Percentiles rank a stretch among this genome's conserved stretches.
These are phyloP conservation scores for Maccullochella peelii DNA, from an alignment of 2,113 vertebrate species.

Conservation along the genomic window DNA sequence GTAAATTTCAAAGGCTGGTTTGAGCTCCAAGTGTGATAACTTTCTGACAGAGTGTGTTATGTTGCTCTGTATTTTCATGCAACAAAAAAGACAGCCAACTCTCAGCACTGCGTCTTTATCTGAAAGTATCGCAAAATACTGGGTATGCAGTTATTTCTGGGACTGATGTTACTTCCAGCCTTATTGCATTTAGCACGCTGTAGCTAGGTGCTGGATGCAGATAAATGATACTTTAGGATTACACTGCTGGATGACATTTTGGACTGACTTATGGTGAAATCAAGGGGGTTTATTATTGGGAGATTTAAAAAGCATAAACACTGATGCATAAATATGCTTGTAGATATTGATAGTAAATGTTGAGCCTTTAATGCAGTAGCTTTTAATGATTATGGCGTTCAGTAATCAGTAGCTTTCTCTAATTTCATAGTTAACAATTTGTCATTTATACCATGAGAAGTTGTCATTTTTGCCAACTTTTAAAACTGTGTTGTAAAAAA, in stretches of 20 bases:
- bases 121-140: not conserved
- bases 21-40: not conserved
- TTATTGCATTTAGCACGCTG: not conserved
- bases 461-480: not conserved
- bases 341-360: not conserved
- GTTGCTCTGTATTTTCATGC: not conserved
- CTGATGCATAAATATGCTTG: not conserved
- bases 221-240: slow-evolving; percentile 1
- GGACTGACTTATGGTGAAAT: slow-evolving; percentile 2
- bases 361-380: not conserved
- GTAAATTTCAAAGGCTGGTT: not conserved
- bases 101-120: not conserved
- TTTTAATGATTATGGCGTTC: not conserved
- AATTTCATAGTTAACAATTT: not conserved
- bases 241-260: not conserved
- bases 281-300: not conserved
- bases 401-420: not conserved
- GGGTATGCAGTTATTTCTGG: not conserved
- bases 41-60: not conserved
- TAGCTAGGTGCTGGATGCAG: not conserved
- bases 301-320: not conserved
- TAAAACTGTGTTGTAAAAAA: not conserved
- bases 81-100: not conserved
- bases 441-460: not conserved
- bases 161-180: not conserved